Evolutionary conservation across 2,888 invertebrate genomes (phyloP).

Genomic region (Phragmatobia fuliginosa): DNA sequence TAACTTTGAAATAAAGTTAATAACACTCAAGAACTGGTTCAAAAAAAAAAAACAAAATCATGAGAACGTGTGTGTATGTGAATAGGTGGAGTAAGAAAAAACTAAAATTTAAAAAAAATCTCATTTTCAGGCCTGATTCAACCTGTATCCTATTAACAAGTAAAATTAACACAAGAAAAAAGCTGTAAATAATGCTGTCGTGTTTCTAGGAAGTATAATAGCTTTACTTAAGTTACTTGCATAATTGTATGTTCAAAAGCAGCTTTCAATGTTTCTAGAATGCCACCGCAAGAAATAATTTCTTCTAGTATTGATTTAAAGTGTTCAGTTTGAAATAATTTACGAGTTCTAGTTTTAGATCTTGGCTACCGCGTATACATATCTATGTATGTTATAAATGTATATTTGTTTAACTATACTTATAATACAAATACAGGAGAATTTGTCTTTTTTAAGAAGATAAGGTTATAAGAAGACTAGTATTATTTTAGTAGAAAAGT

Average conservation of each 20-base stretch:
- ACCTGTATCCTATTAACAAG: not conserved
- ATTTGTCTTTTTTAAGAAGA: not conserved
- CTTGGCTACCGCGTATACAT: not conserved
- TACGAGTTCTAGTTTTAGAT: not conserved
- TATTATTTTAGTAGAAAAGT: not conserved
- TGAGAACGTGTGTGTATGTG: no score
- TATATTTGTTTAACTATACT: not conserved
- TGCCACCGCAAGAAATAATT: not conserved
- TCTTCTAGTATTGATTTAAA: not conserved
- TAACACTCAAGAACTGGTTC: no score
- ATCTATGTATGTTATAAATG: not conserved
- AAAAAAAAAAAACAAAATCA: no score
- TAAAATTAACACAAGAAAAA: not conserved
- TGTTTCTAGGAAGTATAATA: constrained; percentile 12
- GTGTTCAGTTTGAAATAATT: not conserved
- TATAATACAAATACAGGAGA: no score
- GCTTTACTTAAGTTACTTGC: constrained; percentile 3
- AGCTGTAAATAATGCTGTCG: not conserved
- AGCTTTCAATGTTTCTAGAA: constrained; percentile 20
- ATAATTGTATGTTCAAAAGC: constrained; percentile 11
- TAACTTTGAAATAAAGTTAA: no score
- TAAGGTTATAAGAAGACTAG: not conserved
- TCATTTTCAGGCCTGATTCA: no score
- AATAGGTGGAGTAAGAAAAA: not conserved
- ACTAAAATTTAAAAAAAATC: not conserved